Percentiles rank a stretch among this genome's conserved stretches.
phyloP scores from a whole-genome alignment of 2,113 vertebrate species.

The Paraplagusia blochii region DNA sequence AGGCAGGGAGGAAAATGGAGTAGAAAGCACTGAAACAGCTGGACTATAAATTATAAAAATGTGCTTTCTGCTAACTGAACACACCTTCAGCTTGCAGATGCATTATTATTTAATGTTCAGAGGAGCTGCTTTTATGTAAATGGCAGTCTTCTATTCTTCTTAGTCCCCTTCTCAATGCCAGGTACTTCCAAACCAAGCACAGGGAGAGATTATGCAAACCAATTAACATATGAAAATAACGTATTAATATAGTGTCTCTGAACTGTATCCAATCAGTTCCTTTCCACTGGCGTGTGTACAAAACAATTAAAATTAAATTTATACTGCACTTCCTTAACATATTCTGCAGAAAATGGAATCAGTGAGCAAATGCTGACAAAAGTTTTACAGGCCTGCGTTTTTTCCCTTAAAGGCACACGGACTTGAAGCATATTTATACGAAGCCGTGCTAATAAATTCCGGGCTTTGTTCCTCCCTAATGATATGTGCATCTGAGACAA shows the following conservation, averaged over 20 bases:
- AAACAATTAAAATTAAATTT: slow-evolving; percentile 99
- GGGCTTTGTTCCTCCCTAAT: slow-evolving; percentile 78
- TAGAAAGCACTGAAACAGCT: slow-evolving; percentile 97
- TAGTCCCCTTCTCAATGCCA: slow-evolving; percentile 90
- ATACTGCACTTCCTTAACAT: slow-evolving; percentile 96
- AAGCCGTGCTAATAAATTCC: slow-evolving; percentile 77
- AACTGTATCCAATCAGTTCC: slow-evolving; percentile 99
- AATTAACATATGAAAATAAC: slow-evolving; percentile 99
- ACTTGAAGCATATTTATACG: slow-evolving; percentile 78
- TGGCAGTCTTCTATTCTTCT: slow-evolving; percentile 90
- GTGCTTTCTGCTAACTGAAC: slow-evolving; percentile 97
- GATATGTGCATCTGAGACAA: slow-evolving; percentile 77
- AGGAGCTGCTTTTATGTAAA: slow-evolving; percentile 97
- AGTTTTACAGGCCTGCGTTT: slow-evolving; percentile 85
- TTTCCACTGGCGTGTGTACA: slow-evolving; percentile 99
- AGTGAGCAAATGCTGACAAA: slow-evolving; percentile 87
- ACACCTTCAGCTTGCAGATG: slow-evolving; percentile 95
- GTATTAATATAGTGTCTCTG: slow-evolving; percentile 99
- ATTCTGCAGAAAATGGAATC: slow-evolving; percentile 96
- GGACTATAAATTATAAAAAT: slow-evolving; percentile 99
- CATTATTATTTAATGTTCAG: slow-evolving; percentile 99
- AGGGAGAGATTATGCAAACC: slow-evolving; percentile 96
- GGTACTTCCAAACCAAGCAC: slow-evolving; percentile 92
- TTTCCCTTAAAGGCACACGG: slow-evolving; percentile 83
- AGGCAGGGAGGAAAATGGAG: slow-evolving; percentile 92